These are phyloP conservation scores for Dromius quadrimaculatus DNA, from an alignment of 2,888 invertebrate genomes.

Conservation along the genomic window DNA sequence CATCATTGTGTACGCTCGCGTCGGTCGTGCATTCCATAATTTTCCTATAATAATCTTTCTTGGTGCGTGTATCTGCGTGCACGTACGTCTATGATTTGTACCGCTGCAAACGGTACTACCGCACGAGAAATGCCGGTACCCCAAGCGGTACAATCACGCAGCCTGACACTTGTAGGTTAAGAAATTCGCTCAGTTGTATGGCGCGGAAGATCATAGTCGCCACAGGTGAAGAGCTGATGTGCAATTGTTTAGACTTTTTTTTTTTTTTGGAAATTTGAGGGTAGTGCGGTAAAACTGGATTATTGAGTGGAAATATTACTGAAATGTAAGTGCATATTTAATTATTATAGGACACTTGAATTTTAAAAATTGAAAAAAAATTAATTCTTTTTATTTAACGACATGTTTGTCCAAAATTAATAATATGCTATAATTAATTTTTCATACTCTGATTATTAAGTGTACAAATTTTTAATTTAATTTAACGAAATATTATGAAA, in stretches of 20 bases:
- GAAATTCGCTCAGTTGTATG: conserved; percentile 46
- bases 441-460: too few relatives aligned
- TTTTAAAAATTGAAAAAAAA: too few relatives aligned
- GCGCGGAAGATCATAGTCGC: conserved; percentile 35
- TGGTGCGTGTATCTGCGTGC: conserved; percentile 11
- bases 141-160: conserved; percentile 46
- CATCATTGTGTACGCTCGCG: too few relatives aligned
- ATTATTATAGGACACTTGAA: neutral
- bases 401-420: too few relatives aligned
- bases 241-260: conserved; percentile 8
- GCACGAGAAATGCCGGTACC: conserved; percentile 45
- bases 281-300: neutral
- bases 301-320: neutral
- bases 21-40: too few relatives aligned
- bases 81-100: conserved; percentile 42
- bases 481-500: too few relatives aligned
- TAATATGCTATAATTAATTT: too few relatives aligned
- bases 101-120: conserved; percentile 47
- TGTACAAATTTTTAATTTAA: too few relatives aligned
- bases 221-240: conserved; percentile 6
- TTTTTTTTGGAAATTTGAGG: neutral
- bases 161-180: conserved; percentile 51
- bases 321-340: neutral
- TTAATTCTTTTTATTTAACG: too few relatives aligned
- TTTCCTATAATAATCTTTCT: too few relatives aligned